Conservation (phyloP, 2,888 invertebrate species). For the Caenorhabditis angaria region DNA sequence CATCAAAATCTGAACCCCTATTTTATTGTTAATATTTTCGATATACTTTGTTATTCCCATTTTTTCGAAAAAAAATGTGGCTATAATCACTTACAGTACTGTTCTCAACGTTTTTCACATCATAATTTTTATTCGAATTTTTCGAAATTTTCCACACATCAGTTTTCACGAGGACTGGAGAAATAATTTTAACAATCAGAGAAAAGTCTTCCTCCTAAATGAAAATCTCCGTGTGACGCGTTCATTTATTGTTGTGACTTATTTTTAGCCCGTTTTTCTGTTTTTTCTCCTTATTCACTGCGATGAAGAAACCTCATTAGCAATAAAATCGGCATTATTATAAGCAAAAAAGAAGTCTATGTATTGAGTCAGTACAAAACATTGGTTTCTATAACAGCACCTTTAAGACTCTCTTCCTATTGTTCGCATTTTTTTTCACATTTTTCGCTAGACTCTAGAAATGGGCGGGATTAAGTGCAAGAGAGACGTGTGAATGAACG, state of each 20-base stretch:
- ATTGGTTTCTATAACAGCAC: conserved; percentile 2
- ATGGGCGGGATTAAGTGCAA: background rate
- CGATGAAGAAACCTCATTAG: background rate
- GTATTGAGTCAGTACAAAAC: background rate
- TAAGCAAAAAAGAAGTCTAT: background rate
- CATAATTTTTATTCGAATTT: too few species aligned
- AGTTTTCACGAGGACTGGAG: too few species aligned
- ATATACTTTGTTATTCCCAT: too few species aligned
- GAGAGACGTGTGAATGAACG: background rate
- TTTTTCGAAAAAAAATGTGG: too few species aligned
- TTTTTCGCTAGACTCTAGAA: background rate
- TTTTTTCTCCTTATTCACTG: background rate
- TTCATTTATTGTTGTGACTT: background rate
- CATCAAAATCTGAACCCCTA: too few species aligned
- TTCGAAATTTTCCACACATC: too few species aligned
- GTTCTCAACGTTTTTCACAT: too few species aligned
- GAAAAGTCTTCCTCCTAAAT: too few species aligned
- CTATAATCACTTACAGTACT: too few species aligned
- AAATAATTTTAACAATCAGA: too few species aligned
- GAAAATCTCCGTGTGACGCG: conserved; percentile 1
- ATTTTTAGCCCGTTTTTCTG: background rate
- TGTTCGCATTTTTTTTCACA: background rate
- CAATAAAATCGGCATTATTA: background rate
- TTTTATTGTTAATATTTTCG: too few species aligned
- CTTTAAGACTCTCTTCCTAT: background rate